Evolutionary conservation across 2,888 invertebrate genomes (phyloP).

Genomic region (Macrostomum cliftonense): DNA sequence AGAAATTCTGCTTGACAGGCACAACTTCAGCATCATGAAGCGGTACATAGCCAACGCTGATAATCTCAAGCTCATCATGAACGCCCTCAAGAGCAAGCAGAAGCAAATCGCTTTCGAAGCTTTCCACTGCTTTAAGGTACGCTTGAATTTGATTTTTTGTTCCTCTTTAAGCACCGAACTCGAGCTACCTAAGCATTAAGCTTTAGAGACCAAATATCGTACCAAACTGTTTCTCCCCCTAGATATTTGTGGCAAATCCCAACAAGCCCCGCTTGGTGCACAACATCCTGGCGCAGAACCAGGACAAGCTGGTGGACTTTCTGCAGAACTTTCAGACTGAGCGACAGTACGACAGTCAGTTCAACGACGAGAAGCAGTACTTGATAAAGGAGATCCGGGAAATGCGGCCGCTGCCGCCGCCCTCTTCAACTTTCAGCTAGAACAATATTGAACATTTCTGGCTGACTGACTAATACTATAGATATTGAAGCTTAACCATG

Average conservation of each 20-base stretch:
- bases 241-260: conserved; percentile 99
- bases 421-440: not conserved
- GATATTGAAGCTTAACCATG: too few species aligned
- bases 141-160: too few species aligned
- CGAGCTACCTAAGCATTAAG: too few species aligned
- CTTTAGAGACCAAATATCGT: too few species aligned
- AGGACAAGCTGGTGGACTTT: conserved; percentile 93
- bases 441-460: too few species aligned
- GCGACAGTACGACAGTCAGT: conserved; percentile 96
- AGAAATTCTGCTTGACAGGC: conserved; percentile 85
- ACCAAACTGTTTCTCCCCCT: too few species aligned
- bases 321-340: conserved; percentile 97
- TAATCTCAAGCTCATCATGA: conserved; percentile 99
- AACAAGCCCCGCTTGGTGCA: conserved; percentile 97
- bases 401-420: conserved; percentile 52
- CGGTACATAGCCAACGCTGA: conserved; percentile 98
- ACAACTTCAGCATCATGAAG: conserved; percentile 76
- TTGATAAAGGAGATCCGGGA: conserved; percentile 99
- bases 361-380: conserved; percentile 99
- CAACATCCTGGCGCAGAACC: conserved; percentile 91
- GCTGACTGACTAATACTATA: too few species aligned
- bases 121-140: conserved; percentile 98
- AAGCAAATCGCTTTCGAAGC: conserved; percentile 99
- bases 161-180: too few species aligned
- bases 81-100: conserved; percentile 95